Evolutionary conservation across 2,888 invertebrate species (phyloP).

Genomic region (Pelosia muscerda): DNA sequence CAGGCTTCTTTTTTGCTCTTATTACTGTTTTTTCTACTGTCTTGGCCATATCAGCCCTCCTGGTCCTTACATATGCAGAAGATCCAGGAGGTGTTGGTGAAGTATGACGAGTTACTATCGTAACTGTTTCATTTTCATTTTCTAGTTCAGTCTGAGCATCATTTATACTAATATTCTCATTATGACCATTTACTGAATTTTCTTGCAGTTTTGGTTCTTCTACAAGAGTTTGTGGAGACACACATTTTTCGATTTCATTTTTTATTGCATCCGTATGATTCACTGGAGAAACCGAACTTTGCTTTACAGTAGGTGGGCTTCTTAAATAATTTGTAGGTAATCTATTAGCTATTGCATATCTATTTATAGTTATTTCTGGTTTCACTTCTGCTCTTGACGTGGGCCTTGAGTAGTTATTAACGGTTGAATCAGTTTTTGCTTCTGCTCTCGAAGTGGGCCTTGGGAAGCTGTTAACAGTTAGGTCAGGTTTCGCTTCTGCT

Average conservation of each 20-base stretch:
- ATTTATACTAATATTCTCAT: conserved; percentile 41
- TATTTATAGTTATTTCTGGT: conserved; percentile 63
- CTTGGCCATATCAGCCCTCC: conserved; percentile 91
- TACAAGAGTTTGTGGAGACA: conserved; percentile 53
- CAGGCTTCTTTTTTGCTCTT: conserved; percentile 84
- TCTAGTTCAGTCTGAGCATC: conserved; percentile 53
- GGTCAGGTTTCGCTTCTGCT: conserved; percentile 69
- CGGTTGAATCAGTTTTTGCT: conserved; percentile 64
- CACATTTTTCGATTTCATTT: conserved; percentile 62
- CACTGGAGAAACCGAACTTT: conserved; percentile 74
- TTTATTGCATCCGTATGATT: conserved; percentile 63
- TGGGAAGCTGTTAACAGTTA: conserved; percentile 65
- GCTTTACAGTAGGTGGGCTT: conserved; percentile 76
- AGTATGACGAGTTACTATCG: conserved; percentile 91
- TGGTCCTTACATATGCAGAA: conserved; percentile 87
- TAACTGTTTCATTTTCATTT: conserved; percentile 81
- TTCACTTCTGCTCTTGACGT: conserved; percentile 68
- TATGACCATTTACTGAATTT: conserved; percentile 45
- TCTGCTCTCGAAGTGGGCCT: conserved; percentile 69
- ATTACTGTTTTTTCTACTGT: conserved; percentile 90
- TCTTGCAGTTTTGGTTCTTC: conserved; percentile 55
- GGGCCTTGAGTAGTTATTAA: conserved; percentile 66
- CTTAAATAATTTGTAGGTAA: conserved; percentile 78
- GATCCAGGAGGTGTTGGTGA: conserved; percentile 92
- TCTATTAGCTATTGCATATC: conserved; percentile 79